Evolutionary conservation across 2,888 invertebrate genomes (phyloP).

Genomic region (Patella ulyssiponensis): DNA sequence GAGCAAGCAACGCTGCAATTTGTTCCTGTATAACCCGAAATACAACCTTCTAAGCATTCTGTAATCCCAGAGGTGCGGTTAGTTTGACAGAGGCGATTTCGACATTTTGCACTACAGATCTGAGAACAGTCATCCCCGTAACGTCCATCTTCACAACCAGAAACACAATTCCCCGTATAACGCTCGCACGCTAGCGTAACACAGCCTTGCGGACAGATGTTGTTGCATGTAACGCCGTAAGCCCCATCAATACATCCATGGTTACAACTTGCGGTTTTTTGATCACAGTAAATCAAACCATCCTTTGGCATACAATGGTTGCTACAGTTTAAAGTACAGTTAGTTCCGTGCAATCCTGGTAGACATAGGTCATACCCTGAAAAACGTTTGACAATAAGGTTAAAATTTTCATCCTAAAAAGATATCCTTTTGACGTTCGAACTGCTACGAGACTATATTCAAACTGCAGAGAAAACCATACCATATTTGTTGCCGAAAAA

Average conservation of each 20-base stretch:
- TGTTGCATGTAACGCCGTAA: neutral
- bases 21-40: neutral
- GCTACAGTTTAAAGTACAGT: neutral
- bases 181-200: neutral
- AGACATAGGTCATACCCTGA: neutral
- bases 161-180: neutral
- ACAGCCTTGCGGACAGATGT: neutral
- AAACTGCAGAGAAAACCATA: too few species aligned
- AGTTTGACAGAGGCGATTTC: neutral
- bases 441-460: too few species aligned
- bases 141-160: neutral
- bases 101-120: neutral
- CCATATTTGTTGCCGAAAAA: too few species aligned
- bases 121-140: neutral
- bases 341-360: neutral
- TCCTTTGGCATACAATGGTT: neutral
- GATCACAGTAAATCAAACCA: neutral
- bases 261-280: neutral
- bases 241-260: slow-evolving; percentile 1
- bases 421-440: too few species aligned
- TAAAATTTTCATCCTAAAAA: too few species aligned
- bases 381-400: too few species aligned
- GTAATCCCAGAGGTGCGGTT: neutral
- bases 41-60: neutral
- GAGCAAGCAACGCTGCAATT: neutral